A percentile compares a stretch with the other conserved stretches of the same genome.
Conservation (phyloP, 2,888 invertebrate species). For the Apomyelois bistriatella region DNA sequence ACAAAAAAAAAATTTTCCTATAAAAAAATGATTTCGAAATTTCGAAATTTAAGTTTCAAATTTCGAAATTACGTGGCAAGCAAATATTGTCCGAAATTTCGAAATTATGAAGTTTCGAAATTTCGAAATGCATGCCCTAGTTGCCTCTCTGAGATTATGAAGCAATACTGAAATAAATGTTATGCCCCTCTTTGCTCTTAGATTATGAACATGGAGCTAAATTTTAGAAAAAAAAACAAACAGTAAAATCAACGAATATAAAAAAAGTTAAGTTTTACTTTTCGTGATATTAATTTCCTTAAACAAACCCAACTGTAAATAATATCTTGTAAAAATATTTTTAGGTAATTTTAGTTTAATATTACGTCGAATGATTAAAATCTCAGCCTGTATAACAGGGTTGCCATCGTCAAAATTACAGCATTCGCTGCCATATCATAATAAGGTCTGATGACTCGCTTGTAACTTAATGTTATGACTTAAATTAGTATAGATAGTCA, state of each 20-base stretch:
- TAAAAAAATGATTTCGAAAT: no score
- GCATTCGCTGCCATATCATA: slow-evolving; percentile 10
- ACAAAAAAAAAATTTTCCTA: no score
- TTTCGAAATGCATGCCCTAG: no score
- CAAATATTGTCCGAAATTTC: no score
- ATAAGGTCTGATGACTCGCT: slow-evolving; percentile 12
- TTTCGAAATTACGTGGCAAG: no score
- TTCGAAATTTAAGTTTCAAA: no score
- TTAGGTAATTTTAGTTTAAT: not conserved
- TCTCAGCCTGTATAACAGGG: slow-evolving; percentile 1
- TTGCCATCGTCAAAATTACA: slow-evolving; percentile 1
- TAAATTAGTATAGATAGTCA: slow-evolving; percentile 16
- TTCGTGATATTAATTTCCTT: not conserved
- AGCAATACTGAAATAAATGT: no score
- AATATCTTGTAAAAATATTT: not conserved
- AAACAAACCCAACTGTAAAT: not conserved
- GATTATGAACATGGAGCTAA: not conserved
- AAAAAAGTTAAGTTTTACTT: not conserved
- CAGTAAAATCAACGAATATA: not conserved
- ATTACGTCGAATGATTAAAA: not conserved
- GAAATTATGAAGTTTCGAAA: no score
- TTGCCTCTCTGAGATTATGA: no score
- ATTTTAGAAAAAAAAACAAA: not conserved
- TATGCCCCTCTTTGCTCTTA: no score
- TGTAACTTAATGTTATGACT: not conserved